phyloP scores from a whole-genome alignment of 1,140 invertebrate genomes.

The Rhizoglyphus robini region DNA sequence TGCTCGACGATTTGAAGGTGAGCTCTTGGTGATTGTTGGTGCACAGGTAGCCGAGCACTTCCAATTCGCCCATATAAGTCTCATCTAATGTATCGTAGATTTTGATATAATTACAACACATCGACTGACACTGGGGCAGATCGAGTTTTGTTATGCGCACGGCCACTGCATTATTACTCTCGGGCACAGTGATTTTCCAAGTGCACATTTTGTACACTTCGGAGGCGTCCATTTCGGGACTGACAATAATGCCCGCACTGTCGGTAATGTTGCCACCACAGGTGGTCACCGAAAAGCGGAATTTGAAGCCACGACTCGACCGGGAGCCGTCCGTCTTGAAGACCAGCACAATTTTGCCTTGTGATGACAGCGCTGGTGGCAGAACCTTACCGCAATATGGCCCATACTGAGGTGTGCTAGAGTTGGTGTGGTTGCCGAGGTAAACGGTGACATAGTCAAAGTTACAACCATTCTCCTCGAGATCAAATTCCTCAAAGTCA shows the following conservation, averaged over 20 bases:
- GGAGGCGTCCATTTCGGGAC: constrained; percentile 33
- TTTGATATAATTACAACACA: constrained; percentile 25
- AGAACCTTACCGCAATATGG: constrained; percentile 33
- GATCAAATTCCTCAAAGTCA: constrained; percentile 31
- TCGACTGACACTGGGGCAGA: neutral
- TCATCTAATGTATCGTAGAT: neutral
- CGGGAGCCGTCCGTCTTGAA: constrained; percentile 30
- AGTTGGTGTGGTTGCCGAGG: constrained; percentile 22
- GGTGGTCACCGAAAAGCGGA: constrained; percentile 35
- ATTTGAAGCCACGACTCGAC: constrained; percentile 32
- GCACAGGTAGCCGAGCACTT: constrained; percentile 50
- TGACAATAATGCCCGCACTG: constrained; percentile 29
- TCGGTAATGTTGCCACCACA: constrained; percentile 46
- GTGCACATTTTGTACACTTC: constrained; percentile 46
- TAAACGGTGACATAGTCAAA: constrained; percentile 31
- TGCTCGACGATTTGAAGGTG: constrained; percentile 41
- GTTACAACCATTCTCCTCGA: constrained; percentile 33
- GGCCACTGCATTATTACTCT: constrained; percentile 28
- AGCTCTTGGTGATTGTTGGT: constrained; percentile 36
- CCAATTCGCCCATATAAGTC: too few species aligned
- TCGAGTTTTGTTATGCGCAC: constrained; percentile 41
- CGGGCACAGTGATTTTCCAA: constrained; percentile 60
- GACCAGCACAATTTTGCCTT: constrained; percentile 30
- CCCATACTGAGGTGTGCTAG: constrained; percentile 24
- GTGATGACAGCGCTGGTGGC: constrained; percentile 27